Evolutionary conservation across 2,888 invertebrate species (phyloP).

Genomic region (Holacanthella duospinosa): DNA sequence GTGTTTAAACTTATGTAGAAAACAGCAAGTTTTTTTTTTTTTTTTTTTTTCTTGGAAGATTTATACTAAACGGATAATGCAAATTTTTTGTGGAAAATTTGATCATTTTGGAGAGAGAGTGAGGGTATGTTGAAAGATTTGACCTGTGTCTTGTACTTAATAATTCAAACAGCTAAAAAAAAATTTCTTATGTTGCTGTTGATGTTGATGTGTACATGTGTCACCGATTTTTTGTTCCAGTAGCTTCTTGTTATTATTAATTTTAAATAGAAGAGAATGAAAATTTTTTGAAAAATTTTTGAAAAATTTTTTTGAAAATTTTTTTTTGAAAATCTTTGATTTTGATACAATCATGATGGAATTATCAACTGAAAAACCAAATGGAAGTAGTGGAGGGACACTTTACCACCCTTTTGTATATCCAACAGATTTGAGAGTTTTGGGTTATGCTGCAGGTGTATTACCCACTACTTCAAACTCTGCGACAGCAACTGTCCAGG

Average conservation of each 20-base stretch:
- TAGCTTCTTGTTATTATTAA: not conserved
- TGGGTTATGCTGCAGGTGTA: conserved; percentile 34
- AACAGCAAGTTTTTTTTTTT: too few species aligned
- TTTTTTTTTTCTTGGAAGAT: too few species aligned
- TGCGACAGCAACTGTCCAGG: conserved; percentile 3
- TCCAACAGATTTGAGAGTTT: conserved; percentile 34
- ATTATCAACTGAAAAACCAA: conserved; percentile 29
- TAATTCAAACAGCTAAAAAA: too few species aligned
- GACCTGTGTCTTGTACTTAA: too few species aligned
- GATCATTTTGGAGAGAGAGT: too few species aligned
- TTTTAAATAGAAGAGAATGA: not conserved
- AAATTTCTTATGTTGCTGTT: too few species aligned
- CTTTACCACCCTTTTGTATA: conserved; percentile 33
- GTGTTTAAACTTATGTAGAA: not conserved
- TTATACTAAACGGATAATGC: too few species aligned
- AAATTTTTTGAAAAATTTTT: not conserved
- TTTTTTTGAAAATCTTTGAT: too few species aligned
- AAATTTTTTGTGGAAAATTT: too few species aligned
- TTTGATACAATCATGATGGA: conserved; percentile 30
- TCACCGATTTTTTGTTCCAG: too few species aligned
- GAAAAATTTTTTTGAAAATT: not conserved
- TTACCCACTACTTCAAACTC: conserved; percentile 19
- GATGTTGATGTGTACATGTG: too few species aligned
- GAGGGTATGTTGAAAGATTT: too few species aligned
- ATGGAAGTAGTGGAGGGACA: conserved; percentile 21